A percentile compares a stretch with the other conserved stretches of the same genome.
Evolutionary conservation across 2,888 invertebrate species (phyloP).

Genomic region (Pseudolycoriella hygida): DNA sequence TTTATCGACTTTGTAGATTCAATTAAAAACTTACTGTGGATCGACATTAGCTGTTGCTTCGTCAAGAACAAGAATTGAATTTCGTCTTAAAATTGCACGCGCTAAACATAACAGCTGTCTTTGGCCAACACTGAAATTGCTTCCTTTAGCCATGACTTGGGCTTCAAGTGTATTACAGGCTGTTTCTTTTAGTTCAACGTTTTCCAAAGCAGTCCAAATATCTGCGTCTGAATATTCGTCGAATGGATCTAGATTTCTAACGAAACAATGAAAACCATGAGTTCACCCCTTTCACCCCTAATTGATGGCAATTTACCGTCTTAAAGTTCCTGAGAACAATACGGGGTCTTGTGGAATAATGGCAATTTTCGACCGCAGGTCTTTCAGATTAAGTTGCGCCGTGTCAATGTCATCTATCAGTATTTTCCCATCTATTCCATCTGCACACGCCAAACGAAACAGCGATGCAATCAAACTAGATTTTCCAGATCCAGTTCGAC

Average conservation of each 20-base stretch:
- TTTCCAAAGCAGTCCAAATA: constrained; percentile 53
- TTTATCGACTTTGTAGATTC: background rate
- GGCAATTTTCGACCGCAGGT: constrained; percentile 41
- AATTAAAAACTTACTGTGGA: constrained; percentile 22
- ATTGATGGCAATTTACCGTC: no score
- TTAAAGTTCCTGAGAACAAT: constrained; percentile 32
- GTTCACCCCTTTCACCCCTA: no score
- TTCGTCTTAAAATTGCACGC: constrained; percentile 59
- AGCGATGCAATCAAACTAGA: constrained; percentile 45
- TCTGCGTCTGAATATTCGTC: constrained; percentile 46
- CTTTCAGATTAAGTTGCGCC: constrained; percentile 36
- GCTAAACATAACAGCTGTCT: constrained; percentile 63
- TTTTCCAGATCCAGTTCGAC: constrained; percentile 57
- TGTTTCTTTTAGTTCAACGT: constrained; percentile 43
- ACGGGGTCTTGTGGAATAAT: constrained; percentile 41
- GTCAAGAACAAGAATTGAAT: constrained; percentile 54
- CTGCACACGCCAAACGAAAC: constrained; percentile 35
- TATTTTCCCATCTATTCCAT: constrained; percentile 24
- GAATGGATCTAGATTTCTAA: constrained; percentile 59
- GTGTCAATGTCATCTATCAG: constrained; percentile 50
- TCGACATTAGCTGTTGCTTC: constrained; percentile 50
- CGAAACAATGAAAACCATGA: background rate
- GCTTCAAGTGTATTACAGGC: constrained; percentile 31
- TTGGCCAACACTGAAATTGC: constrained; percentile 44
- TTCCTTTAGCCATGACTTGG: constrained; percentile 35